Conservation (phyloP, 2,113 vertebrate genomes). For the Xenopus tropicalis region DNA sequence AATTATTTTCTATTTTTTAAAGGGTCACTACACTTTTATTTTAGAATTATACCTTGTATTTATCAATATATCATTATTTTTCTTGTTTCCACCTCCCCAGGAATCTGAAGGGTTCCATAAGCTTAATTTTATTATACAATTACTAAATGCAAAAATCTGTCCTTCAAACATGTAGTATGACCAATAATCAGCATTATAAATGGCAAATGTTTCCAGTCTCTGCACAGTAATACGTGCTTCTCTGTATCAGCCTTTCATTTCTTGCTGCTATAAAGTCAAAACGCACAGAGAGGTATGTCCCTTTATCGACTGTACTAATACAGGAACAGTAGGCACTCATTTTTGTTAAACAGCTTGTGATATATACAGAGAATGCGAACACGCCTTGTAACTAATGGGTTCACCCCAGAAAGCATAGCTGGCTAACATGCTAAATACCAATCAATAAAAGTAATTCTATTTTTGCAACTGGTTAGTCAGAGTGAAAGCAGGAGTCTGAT, state of each 20-base stretch:
- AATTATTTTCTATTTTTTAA: background rate
- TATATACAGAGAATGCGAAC: conserved; percentile 22
- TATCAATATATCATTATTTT: too few species aligned
- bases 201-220: too few species aligned
- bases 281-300: conserved; percentile 15
- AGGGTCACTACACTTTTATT: too few species aligned
- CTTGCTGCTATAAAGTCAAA: conserved; percentile 16
- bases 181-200: too few species aligned
- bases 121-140: too few species aligned
- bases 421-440: conserved; percentile 46
- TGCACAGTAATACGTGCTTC: too few species aligned
- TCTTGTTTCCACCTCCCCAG: too few species aligned
- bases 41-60: too few species aligned
- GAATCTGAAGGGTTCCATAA: too few species aligned
- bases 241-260: background rate
- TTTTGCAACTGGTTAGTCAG: conserved; percentile 47
- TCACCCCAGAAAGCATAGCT: conserved; percentile 44
- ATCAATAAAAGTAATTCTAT: conserved; percentile 58
- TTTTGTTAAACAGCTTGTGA: conserved; percentile 27
- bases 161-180: too few species aligned
- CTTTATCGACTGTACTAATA: conserved; percentile 7
- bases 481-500: conserved; percentile 11
- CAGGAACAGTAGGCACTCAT: background rate
- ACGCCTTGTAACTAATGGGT: conserved; percentile 34
- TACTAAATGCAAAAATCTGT: too few species aligned